Percentiles rank a stretch among this genome's conserved stretches.
phyloP scores from a whole-genome alignment of 2,888 invertebrate genomes.

The Tinea semifulvella region DNA sequence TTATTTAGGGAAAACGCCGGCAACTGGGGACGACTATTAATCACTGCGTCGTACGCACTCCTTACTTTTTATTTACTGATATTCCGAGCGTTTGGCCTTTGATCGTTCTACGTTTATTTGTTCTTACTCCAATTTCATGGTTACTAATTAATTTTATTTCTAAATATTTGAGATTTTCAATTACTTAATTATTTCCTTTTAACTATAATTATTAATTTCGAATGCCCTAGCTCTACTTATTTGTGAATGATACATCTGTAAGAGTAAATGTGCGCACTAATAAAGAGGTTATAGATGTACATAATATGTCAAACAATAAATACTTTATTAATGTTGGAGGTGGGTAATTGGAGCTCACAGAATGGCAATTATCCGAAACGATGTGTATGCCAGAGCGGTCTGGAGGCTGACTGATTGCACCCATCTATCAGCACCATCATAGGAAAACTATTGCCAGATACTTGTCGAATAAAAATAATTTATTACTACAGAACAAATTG shows the following conservation, averaged over 20 bases:
- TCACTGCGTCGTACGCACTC: slow-evolving; percentile 40
- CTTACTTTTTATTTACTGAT: slow-evolving; percentile 60
- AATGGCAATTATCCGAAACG: slow-evolving; percentile 12
- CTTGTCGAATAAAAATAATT: slow-evolving; percentile 2
- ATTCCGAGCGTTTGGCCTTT: slow-evolving; percentile 43
- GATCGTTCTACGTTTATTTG: slow-evolving; percentile 41
- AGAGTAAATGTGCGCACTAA: too few relatives aligned
- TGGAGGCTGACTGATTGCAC: slow-evolving; percentile 11
- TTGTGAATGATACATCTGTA: too few relatives aligned
- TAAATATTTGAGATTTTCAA: too few relatives aligned
- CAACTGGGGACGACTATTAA: slow-evolving; percentile 40
- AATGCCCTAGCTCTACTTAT: too few relatives aligned
- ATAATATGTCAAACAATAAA: slow-evolving; percentile 11
- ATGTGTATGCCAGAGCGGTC: background rate
- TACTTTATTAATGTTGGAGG: slow-evolving; percentile 8
- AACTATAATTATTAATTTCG: too few relatives aligned
- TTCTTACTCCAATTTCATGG: slow-evolving; percentile 24
- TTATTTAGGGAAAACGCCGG: slow-evolving; percentile 61
- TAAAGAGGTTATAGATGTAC: background rate
- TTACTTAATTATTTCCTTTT: too few relatives aligned
- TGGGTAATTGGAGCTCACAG: slow-evolving; percentile 1
- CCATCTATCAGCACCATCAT: slow-evolving; percentile 6
- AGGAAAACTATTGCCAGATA: slow-evolving; percentile 9
- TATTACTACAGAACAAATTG: slow-evolving; percentile 6
- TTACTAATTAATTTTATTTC: too few relatives aligned